Percentiles rank a stretch among this genome's conserved stretches.
phyloP scores from a whole-genome alignment of 2,888 invertebrate species.

The Tromatobia lineatoria region DNA sequence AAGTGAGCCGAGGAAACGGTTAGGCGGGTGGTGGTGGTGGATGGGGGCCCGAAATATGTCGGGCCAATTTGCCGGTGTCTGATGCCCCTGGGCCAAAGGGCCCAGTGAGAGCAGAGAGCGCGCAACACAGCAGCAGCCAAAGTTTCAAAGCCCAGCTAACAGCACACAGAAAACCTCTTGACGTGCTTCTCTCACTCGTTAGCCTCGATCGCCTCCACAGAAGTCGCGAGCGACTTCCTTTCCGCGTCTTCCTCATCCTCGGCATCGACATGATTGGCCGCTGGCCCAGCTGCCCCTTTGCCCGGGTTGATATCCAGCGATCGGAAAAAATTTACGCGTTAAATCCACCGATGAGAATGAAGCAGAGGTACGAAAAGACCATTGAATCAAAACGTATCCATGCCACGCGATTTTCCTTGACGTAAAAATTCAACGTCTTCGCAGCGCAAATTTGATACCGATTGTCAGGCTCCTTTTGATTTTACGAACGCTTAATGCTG shows the following conservation, averaged over 20 bases:
- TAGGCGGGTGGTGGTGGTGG: constrained; percentile 55
- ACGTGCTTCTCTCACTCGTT: constrained; percentile 50
- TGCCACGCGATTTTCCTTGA: neutral
- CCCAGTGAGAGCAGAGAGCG: constrained; percentile 19
- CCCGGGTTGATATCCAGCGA: constrained; percentile 28
- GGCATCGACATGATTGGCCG: constrained; percentile 64
- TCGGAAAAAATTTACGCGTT: constrained; percentile 22
- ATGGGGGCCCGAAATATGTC: constrained; percentile 77
- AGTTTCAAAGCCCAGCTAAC: neutral
- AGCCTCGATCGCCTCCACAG: constrained; percentile 54
- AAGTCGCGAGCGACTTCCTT: constrained; percentile 57
- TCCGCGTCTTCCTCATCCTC: constrained; percentile 40
- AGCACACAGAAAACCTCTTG: constrained; percentile 7
- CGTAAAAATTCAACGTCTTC: neutral
- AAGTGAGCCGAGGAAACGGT: constrained; percentile 53
- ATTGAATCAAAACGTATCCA: neutral
- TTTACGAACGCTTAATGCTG: neutral
- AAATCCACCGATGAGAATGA: neutral
- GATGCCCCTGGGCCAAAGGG: constrained; percentile 76
- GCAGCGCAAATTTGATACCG: neutral
- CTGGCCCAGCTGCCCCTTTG: constrained; percentile 31
- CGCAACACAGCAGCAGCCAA: constrained; percentile 36
- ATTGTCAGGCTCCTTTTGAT: neutral
- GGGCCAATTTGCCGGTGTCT: constrained; percentile 82
- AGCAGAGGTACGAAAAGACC: neutral